Percentiles rank a stretch among this genome's conserved stretches.
Evolutionary conservation across 2,113 vertebrate genomes (phyloP).

Genomic region (Sprattus sprattus): DNA sequence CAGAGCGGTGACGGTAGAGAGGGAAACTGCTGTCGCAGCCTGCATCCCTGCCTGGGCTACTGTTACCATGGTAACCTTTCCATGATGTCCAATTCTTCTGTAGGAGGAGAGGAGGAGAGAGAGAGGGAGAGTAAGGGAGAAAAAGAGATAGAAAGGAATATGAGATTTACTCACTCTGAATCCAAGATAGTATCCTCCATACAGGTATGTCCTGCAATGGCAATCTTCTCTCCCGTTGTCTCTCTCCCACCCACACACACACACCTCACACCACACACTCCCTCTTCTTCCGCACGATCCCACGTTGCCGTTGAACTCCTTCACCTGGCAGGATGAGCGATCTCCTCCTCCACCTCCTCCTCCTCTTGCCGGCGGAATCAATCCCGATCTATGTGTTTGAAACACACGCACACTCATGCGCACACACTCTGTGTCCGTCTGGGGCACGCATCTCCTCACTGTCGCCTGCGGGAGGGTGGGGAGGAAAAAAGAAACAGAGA

Average conservation of each 20-base stretch:
- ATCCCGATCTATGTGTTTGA: background rate
- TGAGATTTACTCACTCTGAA: slow-evolving; percentile 50
- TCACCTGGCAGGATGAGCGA: background rate
- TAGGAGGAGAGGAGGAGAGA: background rate
- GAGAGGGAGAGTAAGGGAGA: slow-evolving; percentile 15
- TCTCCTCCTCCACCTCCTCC: slow-evolving; percentile 14
- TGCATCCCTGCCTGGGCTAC: slow-evolving; percentile 32
- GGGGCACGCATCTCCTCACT: slow-evolving; percentile 38
- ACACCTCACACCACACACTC: background rate
- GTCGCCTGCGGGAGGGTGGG: slow-evolving; percentile 37
- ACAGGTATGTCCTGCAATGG: slow-evolving; percentile 50
- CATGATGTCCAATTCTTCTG: slow-evolving; percentile 45
- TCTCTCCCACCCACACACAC: background rate
- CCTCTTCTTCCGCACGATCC: background rate
- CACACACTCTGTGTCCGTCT: slow-evolving; percentile 13
- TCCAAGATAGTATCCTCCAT: slow-evolving; percentile 39
- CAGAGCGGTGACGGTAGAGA: slow-evolving; percentile 43
- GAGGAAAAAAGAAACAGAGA: background rate
- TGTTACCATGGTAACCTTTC: slow-evolving; percentile 49
- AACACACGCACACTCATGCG: no score
- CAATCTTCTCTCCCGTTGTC: slow-evolving; percentile 28
- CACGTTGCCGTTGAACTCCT: background rate
- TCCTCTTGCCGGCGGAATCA: slow-evolving; percentile 35
- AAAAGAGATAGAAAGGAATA: slow-evolving; percentile 30
- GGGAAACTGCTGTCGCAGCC: slow-evolving; percentile 35